Percentiles rank a stretch among this genome's conserved stretches.
These are phyloP conservation scores for Umimayanthus kanabou DNA, from an alignment of 92 coral and sea anemone genomes.

Conservation along the genomic window DNA sequence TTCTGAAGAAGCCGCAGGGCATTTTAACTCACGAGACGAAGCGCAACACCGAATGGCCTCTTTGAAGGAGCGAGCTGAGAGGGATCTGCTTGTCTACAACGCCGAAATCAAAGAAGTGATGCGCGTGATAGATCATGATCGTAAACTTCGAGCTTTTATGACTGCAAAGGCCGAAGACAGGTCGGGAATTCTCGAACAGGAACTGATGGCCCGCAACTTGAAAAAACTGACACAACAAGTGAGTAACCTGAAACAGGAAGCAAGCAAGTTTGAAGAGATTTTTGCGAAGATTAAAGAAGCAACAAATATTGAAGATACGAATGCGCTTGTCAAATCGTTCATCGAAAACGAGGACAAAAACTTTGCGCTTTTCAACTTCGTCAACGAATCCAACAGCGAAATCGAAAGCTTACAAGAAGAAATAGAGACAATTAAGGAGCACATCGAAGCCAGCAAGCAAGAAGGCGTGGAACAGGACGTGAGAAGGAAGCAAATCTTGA, in stretches of 20 bases:
- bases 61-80: conserved; percentile 84
- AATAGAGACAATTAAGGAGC: conserved; percentile 69
- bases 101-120: conserved; percentile 86
- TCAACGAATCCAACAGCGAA: conserved; percentile 84
- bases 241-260: conserved; percentile 67
- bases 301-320: conserved; percentile 84
- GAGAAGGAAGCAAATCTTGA: conserved; percentile 79
- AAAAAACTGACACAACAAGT: conserved; percentile 69
- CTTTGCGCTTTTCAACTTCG: conserved; percentile 96
- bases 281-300: conserved; percentile 89
- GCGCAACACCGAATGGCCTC: conserved; percentile 97
- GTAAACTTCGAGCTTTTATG: conserved; percentile 91
- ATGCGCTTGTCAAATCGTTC: conserved; percentile 79
- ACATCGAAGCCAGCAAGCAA: conserved; percentile 71
- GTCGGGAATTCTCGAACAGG: conserved; percentile 75
- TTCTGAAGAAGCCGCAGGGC: conserved; percentile 75
- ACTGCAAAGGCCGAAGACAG: conserved; percentile 87
- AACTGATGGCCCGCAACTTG: conserved; percentile 59
- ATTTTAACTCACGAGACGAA: conserved; percentile 86
- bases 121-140: conserved; percentile 94
- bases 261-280: conserved; percentile 78
- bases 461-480: conserved; percentile 74
- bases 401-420: conserved; percentile 83
- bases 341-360: conserved; percentile 92
- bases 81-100: conserved; percentile 83